These are phyloP conservation scores for Zaprionus lineosus DNA, from an alignment of 2,888 invertebrate species.

Conservation along the genomic window DNA sequence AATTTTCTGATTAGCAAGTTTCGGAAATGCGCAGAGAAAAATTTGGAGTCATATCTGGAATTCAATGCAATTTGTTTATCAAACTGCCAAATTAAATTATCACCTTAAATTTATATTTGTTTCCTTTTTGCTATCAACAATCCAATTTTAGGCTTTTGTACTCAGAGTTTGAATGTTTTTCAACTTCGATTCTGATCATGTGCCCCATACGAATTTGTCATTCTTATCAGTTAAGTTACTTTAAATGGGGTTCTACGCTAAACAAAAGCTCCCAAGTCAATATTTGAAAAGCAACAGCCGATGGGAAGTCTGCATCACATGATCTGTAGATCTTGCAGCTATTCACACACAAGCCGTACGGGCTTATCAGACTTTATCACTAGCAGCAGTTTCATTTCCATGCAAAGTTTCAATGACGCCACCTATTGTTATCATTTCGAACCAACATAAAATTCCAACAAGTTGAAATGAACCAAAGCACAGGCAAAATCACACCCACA, in stretches of 20 bases:
- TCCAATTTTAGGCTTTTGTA: no score
- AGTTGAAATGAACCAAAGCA: neutral
- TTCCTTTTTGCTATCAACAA: conserved; percentile 17
- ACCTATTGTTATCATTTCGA: conserved; percentile 39
- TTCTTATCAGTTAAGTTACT: conserved; percentile 62
- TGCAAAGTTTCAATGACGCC: conserved; percentile 60
- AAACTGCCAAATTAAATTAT: conserved; percentile 32
- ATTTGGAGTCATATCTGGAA: neutral
- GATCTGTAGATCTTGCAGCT: conserved; percentile 21
- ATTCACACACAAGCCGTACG: neutral
- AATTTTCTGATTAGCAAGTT: no score
- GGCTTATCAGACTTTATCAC: conserved; percentile 20
- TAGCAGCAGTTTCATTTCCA: conserved; percentile 21
- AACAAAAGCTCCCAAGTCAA: no score
- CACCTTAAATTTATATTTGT: conserved; percentile 12
- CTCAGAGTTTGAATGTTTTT: conserved; percentile 6
- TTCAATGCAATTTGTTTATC: conserved; percentile 12
- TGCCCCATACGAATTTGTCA: conserved; percentile 69
- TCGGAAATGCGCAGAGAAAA: no score
- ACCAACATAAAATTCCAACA: conserved; percentile 35
- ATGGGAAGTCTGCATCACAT: conserved; percentile 37
- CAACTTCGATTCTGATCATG: conserved; percentile 62
- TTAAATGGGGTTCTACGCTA: conserved; percentile 18
- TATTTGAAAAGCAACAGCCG: neutral
- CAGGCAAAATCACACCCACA: conserved; percentile 6